A percentile compares a stretch with the other conserved stretches of the same genome.
These are phyloP conservation scores for Spicauda simplicius DNA, from an alignment of 2,888 invertebrate genomes.

Conservation along the genomic window DNA sequence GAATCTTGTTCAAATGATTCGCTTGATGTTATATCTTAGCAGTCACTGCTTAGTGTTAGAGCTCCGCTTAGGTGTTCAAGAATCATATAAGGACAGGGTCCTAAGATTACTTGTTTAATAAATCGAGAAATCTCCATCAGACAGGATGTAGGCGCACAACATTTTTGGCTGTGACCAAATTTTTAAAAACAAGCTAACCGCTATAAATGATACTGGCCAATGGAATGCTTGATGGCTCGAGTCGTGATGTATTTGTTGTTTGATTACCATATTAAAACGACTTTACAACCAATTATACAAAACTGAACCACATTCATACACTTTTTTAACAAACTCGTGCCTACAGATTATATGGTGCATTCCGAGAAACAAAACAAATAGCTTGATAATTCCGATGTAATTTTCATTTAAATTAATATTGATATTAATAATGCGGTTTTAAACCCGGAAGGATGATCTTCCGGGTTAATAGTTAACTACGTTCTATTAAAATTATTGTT, in stretches of 20 bases:
- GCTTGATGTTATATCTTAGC: conserved; percentile 1
- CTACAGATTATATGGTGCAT: conserved; percentile 28
- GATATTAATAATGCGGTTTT: conserved; percentile 5
- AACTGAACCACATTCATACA: conserved; percentile 25
- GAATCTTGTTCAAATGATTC: neutral
- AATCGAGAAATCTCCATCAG: conserved; percentile 3
- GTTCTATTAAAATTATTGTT: neutral
- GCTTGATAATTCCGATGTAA: conserved; percentile 3
- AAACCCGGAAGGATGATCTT: conserved; percentile 3
- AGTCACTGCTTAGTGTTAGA: conserved; percentile 4
- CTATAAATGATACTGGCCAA: conserved; percentile 43
- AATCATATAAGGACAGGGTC: conserved; percentile 18
- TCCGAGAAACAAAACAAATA: conserved; percentile 17
- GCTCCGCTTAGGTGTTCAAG: conserved; percentile 16
- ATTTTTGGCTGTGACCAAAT: conserved; percentile 37
- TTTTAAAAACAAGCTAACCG: conserved; percentile 41
- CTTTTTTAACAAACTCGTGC: conserved; percentile 28
- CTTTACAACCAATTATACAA: conserved; percentile 41
- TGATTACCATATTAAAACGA: conserved; percentile 47
- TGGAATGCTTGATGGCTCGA: conserved; percentile 43
- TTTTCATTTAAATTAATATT: conserved; percentile 19
- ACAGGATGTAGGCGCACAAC: conserved; percentile 42
- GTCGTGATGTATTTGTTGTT: conserved; percentile 47
- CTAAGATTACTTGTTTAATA: neutral
- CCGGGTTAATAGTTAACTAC: conserved; percentile 15